A percentile compares a stretch with the other conserved stretches of the same genome.
Evolutionary conservation across 2,113 vertebrate species (phyloP).

Genomic region (Salminus brasiliensis): DNA sequence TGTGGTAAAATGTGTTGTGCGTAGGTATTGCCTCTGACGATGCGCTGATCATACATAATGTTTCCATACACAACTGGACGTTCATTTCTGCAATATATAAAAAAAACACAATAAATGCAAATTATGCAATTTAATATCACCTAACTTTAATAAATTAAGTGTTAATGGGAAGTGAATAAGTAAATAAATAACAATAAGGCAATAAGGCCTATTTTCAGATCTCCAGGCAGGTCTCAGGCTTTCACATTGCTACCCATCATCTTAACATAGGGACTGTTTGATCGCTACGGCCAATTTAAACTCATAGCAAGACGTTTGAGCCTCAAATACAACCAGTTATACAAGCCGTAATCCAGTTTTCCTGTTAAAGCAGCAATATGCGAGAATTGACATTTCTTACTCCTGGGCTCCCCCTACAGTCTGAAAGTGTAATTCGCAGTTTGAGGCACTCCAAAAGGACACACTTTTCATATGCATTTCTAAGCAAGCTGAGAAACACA

Average conservation of each 20-base stretch:
- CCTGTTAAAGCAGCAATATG: too few species aligned
- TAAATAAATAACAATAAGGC: neutral
- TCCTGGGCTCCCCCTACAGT: too few species aligned
- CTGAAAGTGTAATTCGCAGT: too few species aligned
- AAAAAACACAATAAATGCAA: neutral
- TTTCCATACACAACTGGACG: constrained; percentile 72
- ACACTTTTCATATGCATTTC: too few species aligned
- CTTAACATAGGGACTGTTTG: neutral
- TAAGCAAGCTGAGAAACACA: too few species aligned
- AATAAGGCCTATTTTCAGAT: too few species aligned
- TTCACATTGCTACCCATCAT: neutral
- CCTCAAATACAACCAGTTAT: too few species aligned
- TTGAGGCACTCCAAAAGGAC: too few species aligned
- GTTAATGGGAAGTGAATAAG: neutral
- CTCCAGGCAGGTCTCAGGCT: neutral
- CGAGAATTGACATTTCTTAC: too few species aligned
- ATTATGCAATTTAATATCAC: neutral
- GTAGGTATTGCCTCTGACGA: constrained; percentile 89
- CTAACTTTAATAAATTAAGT: neutral
- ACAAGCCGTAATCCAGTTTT: neutral
- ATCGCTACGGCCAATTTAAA: neutral
- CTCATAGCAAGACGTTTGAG: too few species aligned
- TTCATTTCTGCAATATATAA: constrained; percentile 70
- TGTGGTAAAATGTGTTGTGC: constrained; percentile 65
- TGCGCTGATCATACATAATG: constrained; percentile 89